Conservation (phyloP, 2,888 invertebrate species). For the Charanyca ferruginea region DNA sequence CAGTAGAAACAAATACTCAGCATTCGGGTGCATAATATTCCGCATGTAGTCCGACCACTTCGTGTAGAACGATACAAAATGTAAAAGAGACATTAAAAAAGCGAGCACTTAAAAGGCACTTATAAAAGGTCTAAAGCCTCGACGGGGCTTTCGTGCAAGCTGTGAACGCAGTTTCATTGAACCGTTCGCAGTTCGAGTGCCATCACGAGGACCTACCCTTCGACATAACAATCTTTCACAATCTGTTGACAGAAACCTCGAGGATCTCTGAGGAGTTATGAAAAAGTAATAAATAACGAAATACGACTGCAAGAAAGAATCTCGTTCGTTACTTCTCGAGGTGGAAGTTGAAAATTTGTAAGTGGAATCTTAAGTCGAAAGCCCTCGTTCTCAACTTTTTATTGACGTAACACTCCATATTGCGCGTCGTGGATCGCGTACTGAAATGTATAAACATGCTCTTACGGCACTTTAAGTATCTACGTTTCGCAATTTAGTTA, state of each 20-base stretch:
- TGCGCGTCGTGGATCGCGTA: constrained; percentile 16
- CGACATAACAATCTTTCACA: constrained; percentile 59
- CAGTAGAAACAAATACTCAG: neutral
- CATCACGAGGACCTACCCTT: constrained; percentile 50
- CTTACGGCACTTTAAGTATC: constrained; percentile 14
- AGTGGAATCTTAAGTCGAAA: constrained; percentile 46
- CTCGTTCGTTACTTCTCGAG: constrained; percentile 35
- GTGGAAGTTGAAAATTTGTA: constrained; percentile 44
- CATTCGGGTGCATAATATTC: constrained; percentile 14
- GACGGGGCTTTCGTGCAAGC: constrained; percentile 53
- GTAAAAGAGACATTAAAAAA: constrained; percentile 60
- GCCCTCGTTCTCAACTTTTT: constrained; percentile 42
- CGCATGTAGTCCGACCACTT: constrained; percentile 14
- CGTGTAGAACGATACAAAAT: constrained; percentile 32
- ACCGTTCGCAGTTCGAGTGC: constrained; percentile 65
- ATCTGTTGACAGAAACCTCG: constrained; percentile 57
- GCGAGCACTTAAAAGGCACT: constrained; percentile 62
- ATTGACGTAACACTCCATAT: constrained; percentile 49
- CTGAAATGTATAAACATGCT: constrained; percentile 22
- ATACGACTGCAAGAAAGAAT: constrained; percentile 44
- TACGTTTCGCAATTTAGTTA: constrained; percentile 13
- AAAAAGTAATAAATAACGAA: constrained; percentile 61
- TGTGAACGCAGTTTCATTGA: constrained; percentile 70
- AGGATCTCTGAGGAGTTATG: constrained; percentile 45
- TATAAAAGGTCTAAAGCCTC: constrained; percentile 61